Percentiles rank a stretch among this genome's conserved stretches.
Conservation (phyloP, 2,113 vertebrate species). For the Anser cygnoides region DNA sequence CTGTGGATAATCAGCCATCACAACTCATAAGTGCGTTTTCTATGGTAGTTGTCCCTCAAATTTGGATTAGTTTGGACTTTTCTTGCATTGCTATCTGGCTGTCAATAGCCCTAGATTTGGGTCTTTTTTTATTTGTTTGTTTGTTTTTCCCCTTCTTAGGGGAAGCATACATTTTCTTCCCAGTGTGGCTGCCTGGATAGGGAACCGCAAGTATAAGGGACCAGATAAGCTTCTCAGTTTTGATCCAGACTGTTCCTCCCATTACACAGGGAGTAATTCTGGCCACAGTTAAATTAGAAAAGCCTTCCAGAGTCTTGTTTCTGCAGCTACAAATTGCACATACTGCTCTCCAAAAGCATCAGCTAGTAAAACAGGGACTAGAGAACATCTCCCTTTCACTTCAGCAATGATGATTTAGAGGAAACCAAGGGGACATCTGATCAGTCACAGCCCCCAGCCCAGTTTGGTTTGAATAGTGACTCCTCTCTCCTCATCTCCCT, state of each 20-base stretch:
- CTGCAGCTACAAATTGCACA: background rate
- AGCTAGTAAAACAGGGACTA: background rate
- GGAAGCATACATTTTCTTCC: background rate
- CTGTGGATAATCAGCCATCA: background rate
- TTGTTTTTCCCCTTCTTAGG: background rate
- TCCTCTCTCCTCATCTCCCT: background rate
- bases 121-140: background rate
- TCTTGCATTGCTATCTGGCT: background rate
- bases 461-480: background rate
- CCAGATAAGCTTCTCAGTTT: background rate
- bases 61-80: background rate
- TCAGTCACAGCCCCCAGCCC: background rate
- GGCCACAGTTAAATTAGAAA: background rate
- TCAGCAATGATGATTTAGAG: background rate
- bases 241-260: background rate
- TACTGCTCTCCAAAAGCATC: background rate
- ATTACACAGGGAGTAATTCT: background rate
- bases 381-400: background rate
- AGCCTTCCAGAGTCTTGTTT: background rate
- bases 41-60: rapidly evolving
- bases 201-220: background rate
- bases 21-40: background rate
- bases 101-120: background rate
- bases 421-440: background rate
- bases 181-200: background rate